phyloP scores from a whole-genome alignment of 2,797 vertebrate species.

The Pseudochromis fuscus region DNA sequence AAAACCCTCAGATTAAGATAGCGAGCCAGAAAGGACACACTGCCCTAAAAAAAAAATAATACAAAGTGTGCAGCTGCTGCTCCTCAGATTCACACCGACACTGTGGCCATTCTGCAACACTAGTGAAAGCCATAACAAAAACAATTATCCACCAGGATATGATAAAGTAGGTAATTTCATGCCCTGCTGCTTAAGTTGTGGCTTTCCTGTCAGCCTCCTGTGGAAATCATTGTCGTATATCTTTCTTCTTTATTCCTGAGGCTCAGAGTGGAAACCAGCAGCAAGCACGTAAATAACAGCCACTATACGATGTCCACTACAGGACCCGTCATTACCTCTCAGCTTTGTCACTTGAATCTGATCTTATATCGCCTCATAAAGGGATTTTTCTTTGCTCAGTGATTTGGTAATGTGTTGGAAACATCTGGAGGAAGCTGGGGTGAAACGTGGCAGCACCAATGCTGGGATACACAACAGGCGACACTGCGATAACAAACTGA shows the following conservation, averaged over 20 bases:
- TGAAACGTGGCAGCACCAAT: constrained; percentile 4
- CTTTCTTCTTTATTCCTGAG: constrained; percentile 70
- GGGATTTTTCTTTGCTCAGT: constrained; percentile 13
- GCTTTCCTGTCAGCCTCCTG: constrained; percentile 73
- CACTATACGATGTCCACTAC: too few relatives aligned
- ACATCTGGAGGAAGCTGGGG: constrained; percentile 12
- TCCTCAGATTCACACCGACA: constrained; percentile 61
- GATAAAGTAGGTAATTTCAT: constrained; percentile 87
- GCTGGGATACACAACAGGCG: constrained; percentile 15
- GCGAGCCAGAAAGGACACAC: constrained; percentile 57
- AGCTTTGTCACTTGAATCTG: too few relatives aligned
- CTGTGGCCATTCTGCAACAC: constrained; percentile 69
- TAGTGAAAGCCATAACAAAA: constrained; percentile 76
- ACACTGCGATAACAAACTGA: constrained; percentile 44
- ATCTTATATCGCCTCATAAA: not conserved
- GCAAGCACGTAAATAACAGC: constrained; percentile 5
- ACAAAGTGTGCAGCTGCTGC: constrained; percentile 60
- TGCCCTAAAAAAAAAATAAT: constrained; percentile 57
- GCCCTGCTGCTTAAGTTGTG: constrained; percentile 80
- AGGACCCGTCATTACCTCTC: too few relatives aligned
- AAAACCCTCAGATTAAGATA: constrained; percentile 66
- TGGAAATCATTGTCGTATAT: constrained; percentile 77
- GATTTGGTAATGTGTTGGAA: not conserved
- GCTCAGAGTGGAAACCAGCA: constrained; percentile 35
- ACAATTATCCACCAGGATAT: constrained; percentile 81